Evolutionary conservation across 2,113 vertebrate genomes (phyloP).

Genomic region (Melozone crissalis): DNA sequence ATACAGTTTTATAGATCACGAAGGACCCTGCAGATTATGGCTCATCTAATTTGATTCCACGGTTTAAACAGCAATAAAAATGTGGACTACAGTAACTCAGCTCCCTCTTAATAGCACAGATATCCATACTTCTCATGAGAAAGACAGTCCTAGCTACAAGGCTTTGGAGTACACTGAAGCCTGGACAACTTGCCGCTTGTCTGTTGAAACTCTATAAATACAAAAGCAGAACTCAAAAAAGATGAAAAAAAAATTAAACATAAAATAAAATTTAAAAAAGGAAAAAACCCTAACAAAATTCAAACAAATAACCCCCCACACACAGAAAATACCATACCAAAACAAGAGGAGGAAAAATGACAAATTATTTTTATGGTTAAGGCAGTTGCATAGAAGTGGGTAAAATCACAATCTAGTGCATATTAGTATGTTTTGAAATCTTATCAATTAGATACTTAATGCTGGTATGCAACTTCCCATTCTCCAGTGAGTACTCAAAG

Average conservation of each 20-base stretch:
- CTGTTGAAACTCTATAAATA: not conserved
- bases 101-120: not conserved
- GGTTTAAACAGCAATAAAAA: not conserved
- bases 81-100: not conserved
- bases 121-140: not conserved
- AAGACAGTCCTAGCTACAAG: not conserved
- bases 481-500: not conserved
- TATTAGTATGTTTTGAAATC: not conserved
- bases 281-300: rapidly evolving
- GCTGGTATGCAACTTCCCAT: not conserved
- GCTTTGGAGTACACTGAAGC: not conserved
- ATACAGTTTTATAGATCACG: not conserved
- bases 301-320: rapidly evolving
- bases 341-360: not conserved
- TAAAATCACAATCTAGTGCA: not conserved
- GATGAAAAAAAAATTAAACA: not conserved
- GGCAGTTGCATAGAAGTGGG: not conserved
- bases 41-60: not conserved
- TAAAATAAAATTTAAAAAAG: not conserved
- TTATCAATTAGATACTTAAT: not conserved
- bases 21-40: not conserved
- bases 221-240: not conserved
- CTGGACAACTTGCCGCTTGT: not conserved
- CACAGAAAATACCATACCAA: not conserved
- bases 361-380: not conserved